Percentiles rank a stretch among this genome's conserved stretches.
These are phyloP conservation scores for Cydia pomonella DNA, from an alignment of 1,140 invertebrate genomes.

Conservation along the genomic window DNA sequence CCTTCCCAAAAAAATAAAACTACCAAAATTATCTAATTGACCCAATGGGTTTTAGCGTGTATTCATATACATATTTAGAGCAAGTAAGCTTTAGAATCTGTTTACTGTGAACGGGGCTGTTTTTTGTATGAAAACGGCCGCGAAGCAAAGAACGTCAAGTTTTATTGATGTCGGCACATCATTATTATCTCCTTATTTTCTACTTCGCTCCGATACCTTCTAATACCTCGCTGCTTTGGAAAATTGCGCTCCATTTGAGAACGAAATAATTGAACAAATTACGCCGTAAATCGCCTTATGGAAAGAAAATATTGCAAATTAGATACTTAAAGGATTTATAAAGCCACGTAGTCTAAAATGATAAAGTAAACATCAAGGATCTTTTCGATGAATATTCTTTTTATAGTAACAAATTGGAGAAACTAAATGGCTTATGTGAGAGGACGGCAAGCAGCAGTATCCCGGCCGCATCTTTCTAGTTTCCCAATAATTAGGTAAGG, in stretches of 20 bases:
- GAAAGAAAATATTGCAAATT: constrained; percentile 66
- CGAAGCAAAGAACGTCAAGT: constrained; percentile 45
- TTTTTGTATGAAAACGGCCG: constrained; percentile 2
- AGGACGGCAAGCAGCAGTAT: too few species aligned
- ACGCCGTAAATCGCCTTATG: constrained; percentile 65
- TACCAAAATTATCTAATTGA: too few species aligned
- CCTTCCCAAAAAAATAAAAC: too few species aligned
- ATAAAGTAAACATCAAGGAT: not conserved
- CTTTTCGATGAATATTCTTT: not conserved
- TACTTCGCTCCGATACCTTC: constrained; percentile 52
- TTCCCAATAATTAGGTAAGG: too few species aligned
- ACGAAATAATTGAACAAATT: constrained; percentile 70
- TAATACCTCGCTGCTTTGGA: constrained; percentile 55
- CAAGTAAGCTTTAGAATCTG: not conserved
- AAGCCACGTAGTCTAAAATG: constrained; percentile 42
- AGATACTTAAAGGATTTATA: constrained; percentile 62
- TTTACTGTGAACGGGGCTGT: not conserved
- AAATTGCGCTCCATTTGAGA: constrained; percentile 67
- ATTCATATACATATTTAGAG: too few species aligned
- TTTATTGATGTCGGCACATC: constrained; percentile 57
- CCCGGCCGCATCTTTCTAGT: too few species aligned
- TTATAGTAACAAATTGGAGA: not conserved
- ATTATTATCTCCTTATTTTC: constrained; percentile 70
- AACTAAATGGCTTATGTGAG: too few species aligned
- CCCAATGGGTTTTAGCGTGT: too few species aligned